phyloP scores from a whole-genome alignment of 30 jellyfish, hydroid and myxozoan species.

The Cassiopea xamachana region DNA sequence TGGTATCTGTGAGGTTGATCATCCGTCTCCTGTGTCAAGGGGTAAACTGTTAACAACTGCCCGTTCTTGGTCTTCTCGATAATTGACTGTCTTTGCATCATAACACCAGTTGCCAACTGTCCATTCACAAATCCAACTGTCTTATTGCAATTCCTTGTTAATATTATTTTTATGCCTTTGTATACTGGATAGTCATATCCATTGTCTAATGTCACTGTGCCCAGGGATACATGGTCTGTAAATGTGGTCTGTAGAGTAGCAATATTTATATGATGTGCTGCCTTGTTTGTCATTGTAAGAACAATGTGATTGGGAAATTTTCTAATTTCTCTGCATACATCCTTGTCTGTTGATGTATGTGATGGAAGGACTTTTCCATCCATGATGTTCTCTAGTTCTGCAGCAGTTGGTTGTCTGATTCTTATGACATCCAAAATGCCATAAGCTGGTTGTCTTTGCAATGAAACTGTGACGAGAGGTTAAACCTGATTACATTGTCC shows the following conservation, averaged over 20 bases:
- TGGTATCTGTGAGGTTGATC: neutral
- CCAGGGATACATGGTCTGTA: neutral
- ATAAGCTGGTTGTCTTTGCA: neutral
- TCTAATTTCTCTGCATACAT: neutral
- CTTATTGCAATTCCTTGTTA: conserved; percentile 7
- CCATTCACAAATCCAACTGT: conserved; percentile 31
- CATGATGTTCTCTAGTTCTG: neutral
- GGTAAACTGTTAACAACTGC: neutral
- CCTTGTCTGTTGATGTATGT: neutral
- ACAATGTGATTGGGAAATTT: neutral
- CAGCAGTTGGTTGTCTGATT: neutral
- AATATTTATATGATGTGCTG: neutral
- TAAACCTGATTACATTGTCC: neutral
- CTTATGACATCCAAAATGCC: conserved; percentile 1
- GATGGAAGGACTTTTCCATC: neutral
- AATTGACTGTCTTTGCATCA: neutral
- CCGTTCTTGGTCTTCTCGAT: neutral
- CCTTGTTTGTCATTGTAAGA: neutral
- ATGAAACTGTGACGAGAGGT: neutral
- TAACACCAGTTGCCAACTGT: neutral
- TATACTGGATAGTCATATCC: neutral
- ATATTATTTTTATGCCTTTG: conserved; percentile 8
- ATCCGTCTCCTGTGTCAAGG: neutral
- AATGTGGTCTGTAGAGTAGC: neutral
- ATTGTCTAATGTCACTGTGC: neutral